phyloP scores from a whole-genome alignment of 2,888 invertebrate genomes.

The Drosophila buzzatii region DNA sequence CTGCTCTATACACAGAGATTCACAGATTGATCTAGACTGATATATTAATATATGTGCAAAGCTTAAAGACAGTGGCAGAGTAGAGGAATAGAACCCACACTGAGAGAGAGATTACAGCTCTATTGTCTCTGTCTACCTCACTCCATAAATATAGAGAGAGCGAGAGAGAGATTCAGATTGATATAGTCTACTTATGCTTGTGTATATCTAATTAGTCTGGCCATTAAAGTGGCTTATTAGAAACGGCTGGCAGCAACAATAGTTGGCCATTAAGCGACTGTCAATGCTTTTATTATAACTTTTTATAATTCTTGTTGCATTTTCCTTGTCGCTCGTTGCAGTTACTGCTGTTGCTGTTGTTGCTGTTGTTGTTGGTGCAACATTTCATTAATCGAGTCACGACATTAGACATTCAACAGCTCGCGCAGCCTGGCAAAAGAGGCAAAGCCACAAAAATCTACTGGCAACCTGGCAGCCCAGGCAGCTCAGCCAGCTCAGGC shows the following conservation, averaged over 20 bases:
- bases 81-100: neutral
- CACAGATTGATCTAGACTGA: too few species aligned
- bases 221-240: conserved; percentile 71
- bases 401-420: conserved; percentile 80
- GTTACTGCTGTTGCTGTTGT: conserved; percentile 24
- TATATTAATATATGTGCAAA: too few species aligned
- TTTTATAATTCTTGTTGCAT: conserved; percentile 78
- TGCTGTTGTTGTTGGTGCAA: conserved; percentile 48
- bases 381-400: conserved; percentile 79
- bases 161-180: neutral
- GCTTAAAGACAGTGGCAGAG: neutral
- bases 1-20: too few species aligned
- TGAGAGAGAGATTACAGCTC: neutral
- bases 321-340: conserved; percentile 49
- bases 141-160: neutral
- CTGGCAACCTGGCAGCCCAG: conserved; percentile 28
- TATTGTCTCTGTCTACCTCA: neutral
- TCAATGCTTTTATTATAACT: conserved; percentile 78
- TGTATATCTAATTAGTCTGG: conserved; percentile 66
- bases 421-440: conserved; percentile 40
- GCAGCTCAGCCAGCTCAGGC: conserved; percentile 13
- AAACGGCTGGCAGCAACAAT: conserved; percentile 63
- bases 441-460: conserved; percentile 34
- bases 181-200: neutral
- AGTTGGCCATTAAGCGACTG: conserved; percentile 76